Percentiles rank a stretch among this genome's conserved stretches.
phyloP scores from a whole-genome alignment of 2,888 invertebrate genomes.

The Lumbricus terrestris region DNA sequence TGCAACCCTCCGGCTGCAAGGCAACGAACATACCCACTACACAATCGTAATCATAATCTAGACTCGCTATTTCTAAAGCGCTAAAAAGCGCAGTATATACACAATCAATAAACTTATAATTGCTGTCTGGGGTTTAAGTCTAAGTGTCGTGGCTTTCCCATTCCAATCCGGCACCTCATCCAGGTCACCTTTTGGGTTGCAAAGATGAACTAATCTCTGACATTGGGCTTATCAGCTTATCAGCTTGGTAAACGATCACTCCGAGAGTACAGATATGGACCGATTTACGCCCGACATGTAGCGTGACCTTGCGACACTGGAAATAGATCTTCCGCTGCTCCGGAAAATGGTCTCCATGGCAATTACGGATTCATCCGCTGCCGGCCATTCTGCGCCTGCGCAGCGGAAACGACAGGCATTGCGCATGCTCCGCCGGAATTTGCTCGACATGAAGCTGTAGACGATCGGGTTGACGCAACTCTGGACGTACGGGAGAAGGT shows the following conservation, averaged over 20 bases:
- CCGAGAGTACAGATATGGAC: neutral
- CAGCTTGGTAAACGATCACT: neutral
- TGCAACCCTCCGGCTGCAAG: no score
- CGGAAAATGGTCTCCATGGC: neutral
- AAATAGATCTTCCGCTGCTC: neutral
- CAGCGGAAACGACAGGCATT: neutral
- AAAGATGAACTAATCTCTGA: no score
- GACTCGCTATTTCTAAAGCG: no score
- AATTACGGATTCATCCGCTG: neutral
- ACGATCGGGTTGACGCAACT: constrained; percentile 50
- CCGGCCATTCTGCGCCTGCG: neutral
- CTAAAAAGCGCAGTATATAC: no score
- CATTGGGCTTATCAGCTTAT: neutral
- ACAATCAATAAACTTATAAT: no score
- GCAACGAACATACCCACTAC: no score
- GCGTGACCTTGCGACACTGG: neutral
- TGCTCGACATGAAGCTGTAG: constrained; percentile 50
- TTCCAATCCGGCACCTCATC: neutral
- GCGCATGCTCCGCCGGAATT: constrained; percentile 38
- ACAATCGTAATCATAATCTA: no score
- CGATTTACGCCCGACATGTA: neutral
- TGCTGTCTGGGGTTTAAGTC: neutral
- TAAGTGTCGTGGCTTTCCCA: neutral
- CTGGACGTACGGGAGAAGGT: constrained; percentile 48
- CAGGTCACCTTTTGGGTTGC: neutral